phyloP scores from a whole-genome alignment of 1,140 invertebrate genomes.

The Apis dorsata region DNA sequence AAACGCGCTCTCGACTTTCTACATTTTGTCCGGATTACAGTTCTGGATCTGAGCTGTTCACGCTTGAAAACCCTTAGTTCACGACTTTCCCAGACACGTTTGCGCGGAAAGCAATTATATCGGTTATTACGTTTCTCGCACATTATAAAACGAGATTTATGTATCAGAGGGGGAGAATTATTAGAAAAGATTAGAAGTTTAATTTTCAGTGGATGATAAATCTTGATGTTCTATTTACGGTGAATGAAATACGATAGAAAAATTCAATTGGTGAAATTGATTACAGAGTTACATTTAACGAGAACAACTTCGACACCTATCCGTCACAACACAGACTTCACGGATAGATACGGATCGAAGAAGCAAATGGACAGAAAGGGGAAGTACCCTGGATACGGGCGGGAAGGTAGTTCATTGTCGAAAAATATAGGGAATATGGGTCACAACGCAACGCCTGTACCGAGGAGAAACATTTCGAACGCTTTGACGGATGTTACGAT shows the following conservation, averaged over 20 bases:
- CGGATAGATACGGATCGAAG: conserved; percentile 38
- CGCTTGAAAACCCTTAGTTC: too few species aligned
- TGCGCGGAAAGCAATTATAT: too few species aligned
- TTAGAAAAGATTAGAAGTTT: conserved; percentile 6
- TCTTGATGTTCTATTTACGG: neutral
- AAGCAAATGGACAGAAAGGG: conserved; percentile 49
- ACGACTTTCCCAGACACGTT: too few species aligned
- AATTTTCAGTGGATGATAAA: neutral
- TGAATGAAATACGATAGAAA: too few species aligned
- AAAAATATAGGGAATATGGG: conserved; percentile 36
- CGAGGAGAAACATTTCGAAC: conserved; percentile 54
- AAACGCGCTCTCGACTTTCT: neutral
- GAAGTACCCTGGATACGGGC: conserved; percentile 35
- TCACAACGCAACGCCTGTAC: conserved; percentile 40
- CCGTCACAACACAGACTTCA: conserved; percentile 25
- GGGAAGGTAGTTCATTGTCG: conserved; percentile 23
- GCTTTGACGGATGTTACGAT: conserved; percentile 27
- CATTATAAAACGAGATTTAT: conserved; percentile 1
- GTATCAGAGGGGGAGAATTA: neutral
- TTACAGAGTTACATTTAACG: conserved; percentile 58
- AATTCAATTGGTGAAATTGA: neutral
- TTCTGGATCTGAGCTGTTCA: too few species aligned
- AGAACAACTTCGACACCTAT: conserved; percentile 48
- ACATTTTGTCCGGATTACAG: too few species aligned
- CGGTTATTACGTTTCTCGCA: neutral